Conservation (phyloP, 1,140 invertebrate species). For the Drosophila fuyamai region DNA sequence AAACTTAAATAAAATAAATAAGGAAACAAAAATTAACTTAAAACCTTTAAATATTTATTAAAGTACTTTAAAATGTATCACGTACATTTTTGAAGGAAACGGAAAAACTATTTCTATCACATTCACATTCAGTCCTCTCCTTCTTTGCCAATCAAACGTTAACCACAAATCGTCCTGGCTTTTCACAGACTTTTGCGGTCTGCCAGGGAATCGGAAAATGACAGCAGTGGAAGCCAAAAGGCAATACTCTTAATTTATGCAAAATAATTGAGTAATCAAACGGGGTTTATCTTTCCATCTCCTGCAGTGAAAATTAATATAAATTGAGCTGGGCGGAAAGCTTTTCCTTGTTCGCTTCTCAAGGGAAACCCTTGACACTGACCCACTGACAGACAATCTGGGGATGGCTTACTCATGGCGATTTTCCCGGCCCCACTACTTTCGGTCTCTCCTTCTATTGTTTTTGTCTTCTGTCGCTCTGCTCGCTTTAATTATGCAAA, state of each 20-base stretch:
- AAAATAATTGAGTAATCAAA: slow-evolving; percentile 50
- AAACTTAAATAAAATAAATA: no score
- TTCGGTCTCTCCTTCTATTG: slow-evolving; percentile 34
- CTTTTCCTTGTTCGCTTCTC: slow-evolving; percentile 26
- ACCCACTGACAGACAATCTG: slow-evolving; percentile 33
- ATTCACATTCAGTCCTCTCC: no score
- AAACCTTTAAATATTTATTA: no score
- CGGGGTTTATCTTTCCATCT: slow-evolving; percentile 16
- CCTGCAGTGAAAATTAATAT: slow-evolving; percentile 36
- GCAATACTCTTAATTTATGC: slow-evolving; percentile 35
- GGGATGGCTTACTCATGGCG: slow-evolving; percentile 3
- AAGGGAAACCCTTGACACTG: slow-evolving; percentile 42
- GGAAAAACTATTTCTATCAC: no score
- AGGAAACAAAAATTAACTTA: no score
- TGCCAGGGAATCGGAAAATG: slow-evolving; percentile 16
- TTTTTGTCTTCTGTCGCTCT: slow-evolving; percentile 36
- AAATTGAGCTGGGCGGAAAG: slow-evolving; percentile 33
- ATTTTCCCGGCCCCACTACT: slow-evolving; percentile 1
- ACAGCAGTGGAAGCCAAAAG: slow-evolving; percentile 10
- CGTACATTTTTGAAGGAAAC: no score
- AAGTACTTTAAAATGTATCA: no score
- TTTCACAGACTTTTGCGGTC: slow-evolving; percentile 13
- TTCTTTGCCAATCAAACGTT: background rate
- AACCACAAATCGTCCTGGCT: slow-evolving; percentile 25
- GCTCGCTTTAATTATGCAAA: slow-evolving; percentile 76